Evolutionary conservation across 2,888 invertebrate species (phyloP).

Genomic region (Hedya salicella): DNA sequence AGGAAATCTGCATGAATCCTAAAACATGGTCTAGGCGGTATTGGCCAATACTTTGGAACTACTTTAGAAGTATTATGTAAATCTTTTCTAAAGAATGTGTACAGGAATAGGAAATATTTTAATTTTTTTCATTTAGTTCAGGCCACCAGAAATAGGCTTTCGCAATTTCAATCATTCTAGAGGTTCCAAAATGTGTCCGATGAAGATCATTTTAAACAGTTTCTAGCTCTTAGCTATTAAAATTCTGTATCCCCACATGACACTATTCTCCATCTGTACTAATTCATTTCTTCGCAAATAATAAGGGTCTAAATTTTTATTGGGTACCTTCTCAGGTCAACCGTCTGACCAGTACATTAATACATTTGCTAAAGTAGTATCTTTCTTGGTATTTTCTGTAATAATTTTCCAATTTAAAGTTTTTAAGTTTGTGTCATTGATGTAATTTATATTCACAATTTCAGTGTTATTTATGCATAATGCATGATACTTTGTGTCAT

Average conservation of each 20-base stretch:
- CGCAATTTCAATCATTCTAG: conserved; percentile 5
- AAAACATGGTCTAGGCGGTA: conserved; percentile 5
- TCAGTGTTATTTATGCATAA: too few relatives aligned
- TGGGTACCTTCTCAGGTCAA: too few relatives aligned
- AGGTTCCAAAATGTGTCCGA: conserved; percentile 6
- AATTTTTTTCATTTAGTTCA: not conserved
- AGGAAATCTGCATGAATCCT: conserved; percentile 1
- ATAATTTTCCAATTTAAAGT: conserved; percentile 12
- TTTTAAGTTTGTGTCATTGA: not conserved
- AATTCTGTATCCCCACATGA: conserved; percentile 10
- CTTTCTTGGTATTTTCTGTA: not conserved
- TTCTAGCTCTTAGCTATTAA: not conserved
- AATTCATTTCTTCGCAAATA: not conserved
- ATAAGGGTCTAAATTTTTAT: not conserved
- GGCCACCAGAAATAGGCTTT: conserved; percentile 6
- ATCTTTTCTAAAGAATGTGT: not conserved
- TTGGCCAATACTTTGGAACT: conserved; percentile 5
- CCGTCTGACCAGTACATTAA: too few relatives aligned
- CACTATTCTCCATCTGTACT: conserved; percentile 1
- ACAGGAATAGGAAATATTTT: not conserved
- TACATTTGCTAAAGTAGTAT: too few relatives aligned
- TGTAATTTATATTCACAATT: not conserved
- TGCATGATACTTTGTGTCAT: too few relatives aligned
- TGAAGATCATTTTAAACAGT: not conserved
- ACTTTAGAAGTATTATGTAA: not conserved